Evolutionary conservation across 2,797 vertebrate species (phyloP), one percentile per base, ranked within the genome.

Genomic region (Cichlasoma orientale): DNA sequence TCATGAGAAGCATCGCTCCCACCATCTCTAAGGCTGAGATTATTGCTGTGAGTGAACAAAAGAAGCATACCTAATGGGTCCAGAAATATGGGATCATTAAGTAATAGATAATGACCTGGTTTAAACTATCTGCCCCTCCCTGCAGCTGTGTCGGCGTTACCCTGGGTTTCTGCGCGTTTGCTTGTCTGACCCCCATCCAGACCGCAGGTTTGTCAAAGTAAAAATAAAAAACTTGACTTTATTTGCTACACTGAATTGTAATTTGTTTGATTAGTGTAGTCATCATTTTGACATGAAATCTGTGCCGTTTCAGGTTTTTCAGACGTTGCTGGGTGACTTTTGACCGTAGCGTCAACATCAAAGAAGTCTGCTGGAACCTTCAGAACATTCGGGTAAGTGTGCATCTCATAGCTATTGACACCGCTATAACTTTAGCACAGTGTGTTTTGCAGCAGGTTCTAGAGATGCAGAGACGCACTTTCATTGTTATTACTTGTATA

Each of bases 361-460:
- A 98, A 86, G 97, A 98, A 82, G 97, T 97, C 85, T 98, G 97
- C 81, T 98, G 97, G 97, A 97, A 96, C 84, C 94, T 98, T 52
- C 97, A 98, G 93, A 98, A 98, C 79, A 98, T 98, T 58, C 92
- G 97, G 29, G 97, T 98, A 84, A 94, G 95, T 93, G 54, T 68
- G 3, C 5, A 5, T n/a, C 5, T 19, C 53, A 27, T 1, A 31
- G 19, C 8, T 71, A 13, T 53, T 68, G 18, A 27, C 61, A 68
- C 63, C 50, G 4, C 27, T 68, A 31, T 52, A n/a, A 13, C 25
- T 68, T 18, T 7, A 47, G 16, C 44, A 47, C 6, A 18, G 6
- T 18, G 27, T 29, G 44, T 68, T 25, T 52, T 68, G 0, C 63
- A 68, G 44, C 18, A 23, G 56, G 19, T 0, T 73, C 7, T 23